phyloP scores from a whole-genome alignment of 2,888 invertebrate genomes.

The Sericinus montela region DNA sequence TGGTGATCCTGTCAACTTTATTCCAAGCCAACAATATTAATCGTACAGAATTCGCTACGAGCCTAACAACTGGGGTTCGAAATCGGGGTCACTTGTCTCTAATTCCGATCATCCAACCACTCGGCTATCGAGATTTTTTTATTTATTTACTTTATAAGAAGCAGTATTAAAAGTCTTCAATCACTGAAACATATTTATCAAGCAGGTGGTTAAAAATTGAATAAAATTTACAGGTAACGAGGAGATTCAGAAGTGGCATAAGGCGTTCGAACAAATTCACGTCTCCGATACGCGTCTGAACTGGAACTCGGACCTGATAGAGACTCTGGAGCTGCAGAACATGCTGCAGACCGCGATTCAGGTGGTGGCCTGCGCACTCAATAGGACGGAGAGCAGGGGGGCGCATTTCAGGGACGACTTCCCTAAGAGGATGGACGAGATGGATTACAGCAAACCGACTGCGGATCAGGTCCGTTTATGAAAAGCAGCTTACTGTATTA shows the following conservation, averaged over 20 bases:
- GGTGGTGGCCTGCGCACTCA: conserved; percentile 90
- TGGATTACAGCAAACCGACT: conserved; percentile 92
- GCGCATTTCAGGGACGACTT: conserved; percentile 98
- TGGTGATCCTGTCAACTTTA: too few species aligned
- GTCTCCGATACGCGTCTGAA: conserved; percentile 85
- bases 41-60: too few species aligned
- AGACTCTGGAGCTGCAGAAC: conserved; percentile 97
- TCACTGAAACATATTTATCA: too few species aligned
- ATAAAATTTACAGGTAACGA: conserved; percentile 39
- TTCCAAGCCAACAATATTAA: too few species aligned
- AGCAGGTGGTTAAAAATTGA: too few species aligned
- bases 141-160: too few species aligned
- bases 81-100: too few species aligned
- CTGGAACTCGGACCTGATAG: conserved; percentile 98
- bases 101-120: too few species aligned
- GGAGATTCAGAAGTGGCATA: conserved; percentile 86
- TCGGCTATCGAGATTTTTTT: too few species aligned
- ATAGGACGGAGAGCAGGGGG: conserved; percentile 97
- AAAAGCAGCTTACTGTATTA: too few species aligned
- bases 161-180: too few species aligned
- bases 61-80: too few species aligned
- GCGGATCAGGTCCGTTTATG: conserved; percentile 92
- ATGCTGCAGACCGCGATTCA: conserved; percentile 93
- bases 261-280: conserved; percentile 85
- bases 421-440: conserved; percentile 93